phyloP scores from a whole-genome alignment of 2,888 invertebrate species.

The Calephelis perditalis region DNA sequence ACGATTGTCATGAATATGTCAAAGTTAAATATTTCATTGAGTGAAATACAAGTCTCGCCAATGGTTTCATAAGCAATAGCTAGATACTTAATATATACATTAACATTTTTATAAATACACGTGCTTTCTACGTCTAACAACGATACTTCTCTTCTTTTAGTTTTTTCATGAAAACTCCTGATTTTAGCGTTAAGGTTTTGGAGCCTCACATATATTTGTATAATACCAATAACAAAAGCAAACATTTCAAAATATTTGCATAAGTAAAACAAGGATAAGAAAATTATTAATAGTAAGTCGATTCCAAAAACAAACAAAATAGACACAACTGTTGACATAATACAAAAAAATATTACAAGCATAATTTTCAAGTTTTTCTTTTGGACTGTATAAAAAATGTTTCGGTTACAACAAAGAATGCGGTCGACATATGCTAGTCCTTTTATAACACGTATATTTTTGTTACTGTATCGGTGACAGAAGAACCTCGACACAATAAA shows the following conservation, averaged over 20 bases:
- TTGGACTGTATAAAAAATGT: slow-evolving; percentile 35
- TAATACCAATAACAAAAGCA: slow-evolving; percentile 42
- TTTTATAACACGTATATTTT: slow-evolving; percentile 37
- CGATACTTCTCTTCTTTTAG: slow-evolving; percentile 32
- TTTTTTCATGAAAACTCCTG: slow-evolving; percentile 35
- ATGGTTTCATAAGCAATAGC: slow-evolving; percentile 44
- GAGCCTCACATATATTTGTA: slow-evolving; percentile 41
- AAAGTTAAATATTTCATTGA: slow-evolving; percentile 50
- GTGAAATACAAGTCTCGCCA: slow-evolving; percentile 41
- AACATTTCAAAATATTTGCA: slow-evolving; percentile 45
- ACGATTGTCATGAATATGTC: slow-evolving; percentile 52
- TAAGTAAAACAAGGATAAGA: slow-evolving; percentile 15
- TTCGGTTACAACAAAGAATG: slow-evolving; percentile 21
- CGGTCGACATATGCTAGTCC: slow-evolving; percentile 39
- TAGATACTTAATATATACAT: slow-evolving; percentile 31
- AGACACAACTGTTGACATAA: slow-evolving; percentile 10
- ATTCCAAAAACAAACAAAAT: not conserved
- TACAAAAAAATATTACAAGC: slow-evolving; percentile 35
- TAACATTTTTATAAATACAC: not conserved
- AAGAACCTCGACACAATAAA: slow-evolving; percentile 36
- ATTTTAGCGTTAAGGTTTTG: slow-evolving; percentile 40
- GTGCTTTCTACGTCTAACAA: slow-evolving; percentile 26
- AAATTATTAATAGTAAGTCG: not conserved
- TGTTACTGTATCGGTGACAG: slow-evolving; percentile 35
- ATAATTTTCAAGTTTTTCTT: slow-evolving; percentile 24